These are phyloP conservation scores for Diploscapter pachys DNA, from an alignment of 1,140 invertebrate species.

Conservation along the genomic window DNA sequence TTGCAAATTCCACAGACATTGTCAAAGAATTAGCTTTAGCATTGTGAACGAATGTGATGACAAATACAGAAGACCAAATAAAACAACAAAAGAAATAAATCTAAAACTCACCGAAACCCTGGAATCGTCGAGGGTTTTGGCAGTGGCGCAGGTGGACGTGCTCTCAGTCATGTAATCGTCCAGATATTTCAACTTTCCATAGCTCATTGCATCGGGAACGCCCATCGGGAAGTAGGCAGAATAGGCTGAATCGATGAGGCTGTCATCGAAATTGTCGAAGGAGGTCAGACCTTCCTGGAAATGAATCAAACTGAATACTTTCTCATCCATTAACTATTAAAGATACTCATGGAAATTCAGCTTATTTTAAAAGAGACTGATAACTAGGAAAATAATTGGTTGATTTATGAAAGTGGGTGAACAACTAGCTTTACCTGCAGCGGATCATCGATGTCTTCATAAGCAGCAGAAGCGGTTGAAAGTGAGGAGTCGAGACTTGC, in stretches of 20 bases:
- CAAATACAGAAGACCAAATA: too few relatives aligned
- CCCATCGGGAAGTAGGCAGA: too few relatives aligned
- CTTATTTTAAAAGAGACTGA: background rate
- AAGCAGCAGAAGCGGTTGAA: constrained; percentile 17
- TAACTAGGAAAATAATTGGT: background rate
- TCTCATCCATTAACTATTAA: background rate
- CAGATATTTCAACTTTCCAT: constrained; percentile 3
- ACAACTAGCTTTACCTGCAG: constrained; percentile 20
- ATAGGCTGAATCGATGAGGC: background rate
- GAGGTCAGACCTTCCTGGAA: constrained; percentile 15
- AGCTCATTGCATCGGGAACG: too few relatives aligned
- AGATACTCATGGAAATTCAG: background rate
- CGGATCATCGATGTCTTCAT: constrained; percentile 35
- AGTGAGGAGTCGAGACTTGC: constrained; percentile 34
- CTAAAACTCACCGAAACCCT: constrained; percentile 5
- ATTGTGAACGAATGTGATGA: too few relatives aligned
- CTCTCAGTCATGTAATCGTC: constrained; percentile 34
- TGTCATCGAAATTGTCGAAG: constrained; percentile 9
- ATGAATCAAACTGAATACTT: too few relatives aligned
- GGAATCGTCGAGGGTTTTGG: constrained; percentile 17
- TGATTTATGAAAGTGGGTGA: too few relatives aligned
- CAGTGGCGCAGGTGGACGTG: constrained; percentile 13
- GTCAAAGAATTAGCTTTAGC: too few relatives aligned
- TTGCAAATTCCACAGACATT: too few relatives aligned
- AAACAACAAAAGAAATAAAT: background rate